Evolutionary conservation across 2,888 invertebrate genomes (phyloP).

Genomic region (Empis stercorea): DNA sequence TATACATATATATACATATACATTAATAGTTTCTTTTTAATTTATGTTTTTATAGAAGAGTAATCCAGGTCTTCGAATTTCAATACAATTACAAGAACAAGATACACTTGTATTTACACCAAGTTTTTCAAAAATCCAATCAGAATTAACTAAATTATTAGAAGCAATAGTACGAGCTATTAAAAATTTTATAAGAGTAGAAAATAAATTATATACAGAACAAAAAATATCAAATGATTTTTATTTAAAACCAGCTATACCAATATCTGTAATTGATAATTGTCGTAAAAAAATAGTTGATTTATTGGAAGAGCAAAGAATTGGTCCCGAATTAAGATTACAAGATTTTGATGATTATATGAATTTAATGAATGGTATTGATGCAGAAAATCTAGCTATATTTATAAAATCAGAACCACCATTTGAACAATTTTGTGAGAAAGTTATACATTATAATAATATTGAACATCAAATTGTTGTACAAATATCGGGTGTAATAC

Average conservation of each 20-base stretch:
- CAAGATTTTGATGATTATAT: slow-evolving; percentile 73
- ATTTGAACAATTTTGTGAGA: slow-evolving; percentile 50
- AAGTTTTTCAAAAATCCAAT: slow-evolving; percentile 58
- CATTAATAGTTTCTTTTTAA: too few relatives aligned
- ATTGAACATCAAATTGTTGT: slow-evolving; percentile 48
- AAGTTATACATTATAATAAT: slow-evolving; percentile 49
- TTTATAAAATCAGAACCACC: slow-evolving; percentile 54
- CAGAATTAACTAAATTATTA: slow-evolving; percentile 54
- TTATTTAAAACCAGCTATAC: slow-evolving; percentile 50
- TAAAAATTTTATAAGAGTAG: slow-evolving; percentile 59
- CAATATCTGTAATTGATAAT: slow-evolving; percentile 49
- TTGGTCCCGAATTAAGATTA: slow-evolving; percentile 57
- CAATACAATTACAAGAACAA: slow-evolving; percentile 30
- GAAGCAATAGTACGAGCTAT: slow-evolving; percentile 65
- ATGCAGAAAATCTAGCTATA: slow-evolving; percentile 42
- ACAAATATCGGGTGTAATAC: slow-evolving; percentile 45
- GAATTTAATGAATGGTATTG: slow-evolving; percentile 57
- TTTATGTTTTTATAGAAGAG: slow-evolving; percentile 40
- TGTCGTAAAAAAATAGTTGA: slow-evolving; percentile 49
- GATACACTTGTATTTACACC: slow-evolving; percentile 60
- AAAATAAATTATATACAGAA: slow-evolving; percentile 49
- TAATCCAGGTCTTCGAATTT: slow-evolving; percentile 50
- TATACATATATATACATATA: too few relatives aligned
- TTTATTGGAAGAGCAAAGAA: slow-evolving; percentile 55
- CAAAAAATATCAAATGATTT: slow-evolving; percentile 18